These are phyloP conservation scores for Imbricaverruca yamaguchii DNA, from an alignment of 2,888 invertebrate species.

Conservation along the genomic window DNA sequence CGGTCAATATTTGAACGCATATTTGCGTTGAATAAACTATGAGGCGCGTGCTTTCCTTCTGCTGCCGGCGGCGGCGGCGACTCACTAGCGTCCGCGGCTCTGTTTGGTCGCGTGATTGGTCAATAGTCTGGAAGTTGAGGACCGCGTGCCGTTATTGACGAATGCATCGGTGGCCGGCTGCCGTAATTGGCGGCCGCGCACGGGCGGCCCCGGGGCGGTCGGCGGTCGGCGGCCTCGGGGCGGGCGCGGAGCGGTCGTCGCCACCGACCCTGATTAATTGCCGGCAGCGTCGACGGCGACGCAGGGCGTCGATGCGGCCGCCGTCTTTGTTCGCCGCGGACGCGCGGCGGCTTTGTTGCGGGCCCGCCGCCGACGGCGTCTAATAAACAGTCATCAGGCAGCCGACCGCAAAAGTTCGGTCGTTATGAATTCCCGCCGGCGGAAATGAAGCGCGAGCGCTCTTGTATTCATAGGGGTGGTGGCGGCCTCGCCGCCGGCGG, in stretches of 20 bases:
- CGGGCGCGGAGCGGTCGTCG: not conserved
- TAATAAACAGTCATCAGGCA: constrained; percentile 5
- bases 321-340: not conserved
- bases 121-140: not conserved
- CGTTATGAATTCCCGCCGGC: too few relatives aligned
- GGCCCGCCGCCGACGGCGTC: constrained; percentile 5
- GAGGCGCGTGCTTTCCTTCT: not conserved
- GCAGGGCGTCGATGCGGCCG: not conserved
- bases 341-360: not conserved
- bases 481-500: too few relatives aligned
- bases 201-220: not conserved
- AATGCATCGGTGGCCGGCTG: not conserved
- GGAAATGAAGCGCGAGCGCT: too few relatives aligned
- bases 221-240: not conserved
- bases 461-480: too few relatives aligned
- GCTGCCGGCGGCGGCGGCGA: not conserved
- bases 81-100: not conserved
- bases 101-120: not conserved
- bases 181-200: not conserved
- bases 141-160: not conserved
- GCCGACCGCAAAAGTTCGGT: too few relatives aligned
- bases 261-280: not conserved
- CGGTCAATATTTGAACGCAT: not conserved
- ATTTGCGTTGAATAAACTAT: constrained; percentile 6
- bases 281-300: not conserved